Evolutionary conservation across 23 tunicate genomes (phyloP), one percentile per base, ranked within the genome.

Genomic region (Halocynthia roretzi): DNA sequence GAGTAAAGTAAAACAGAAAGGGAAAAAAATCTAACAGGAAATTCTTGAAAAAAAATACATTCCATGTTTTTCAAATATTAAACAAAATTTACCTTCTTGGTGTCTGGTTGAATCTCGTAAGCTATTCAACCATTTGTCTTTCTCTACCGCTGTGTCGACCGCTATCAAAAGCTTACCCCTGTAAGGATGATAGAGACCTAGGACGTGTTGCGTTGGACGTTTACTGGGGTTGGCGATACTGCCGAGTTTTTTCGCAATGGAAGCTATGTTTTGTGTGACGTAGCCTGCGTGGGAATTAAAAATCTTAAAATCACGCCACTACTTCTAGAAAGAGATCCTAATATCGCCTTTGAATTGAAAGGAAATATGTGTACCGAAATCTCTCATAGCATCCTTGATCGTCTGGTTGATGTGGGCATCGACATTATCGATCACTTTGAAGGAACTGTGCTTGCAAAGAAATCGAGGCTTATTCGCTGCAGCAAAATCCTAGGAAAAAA

Each of bases 161-260:
- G 95, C 87, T 66, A 88, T 76, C 31, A 83, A 88, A 17, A 72
- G 66, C 7, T 55, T 77, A 0, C 87, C 95, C 68, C 86, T 22
- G 80, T 86, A 88, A 6, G 78, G 63, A 51, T 88, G 95, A 74
- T 78, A 71, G 7, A 83, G 74, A 40, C 70, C 65, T 57, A 88
- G 80, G 12, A 88, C 76, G 75, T 88, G 95, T 54, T 83, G 95
- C 7, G 95, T 77, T n/a, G 95, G 95, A 7, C 87, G 76, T 23
- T 79, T 79, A 5, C 78, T 77, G 10, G 84, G 81, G 19, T 66
- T 51, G 14, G 78, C 78, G 40, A 78, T 78, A 11, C 80, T 66
- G 6, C 88, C 80, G 18, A 88, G 81, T 66, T 84, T 85, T 52
- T 80, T 72, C 10, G 73, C 61, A 72, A 88, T 54, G 12, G 80